Evolutionary conservation across 2,113 vertebrate species (phyloP).

Genomic region (Brachypteracias leptosomus): DNA sequence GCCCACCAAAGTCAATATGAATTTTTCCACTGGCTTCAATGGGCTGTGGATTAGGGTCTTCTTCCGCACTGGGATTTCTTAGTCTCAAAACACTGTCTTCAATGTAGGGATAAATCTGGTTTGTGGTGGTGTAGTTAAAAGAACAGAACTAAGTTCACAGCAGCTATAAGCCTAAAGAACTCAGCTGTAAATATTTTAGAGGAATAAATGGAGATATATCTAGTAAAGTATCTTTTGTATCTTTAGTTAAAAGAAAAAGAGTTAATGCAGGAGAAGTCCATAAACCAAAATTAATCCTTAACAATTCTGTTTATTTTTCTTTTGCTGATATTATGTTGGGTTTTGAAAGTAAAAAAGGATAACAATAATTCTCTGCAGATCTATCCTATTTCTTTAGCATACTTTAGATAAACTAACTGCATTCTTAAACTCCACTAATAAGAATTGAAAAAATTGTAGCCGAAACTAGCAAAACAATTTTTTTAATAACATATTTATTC

Average conservation of each 20-base stretch:
- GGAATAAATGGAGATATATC: background rate
- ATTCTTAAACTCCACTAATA: background rate
- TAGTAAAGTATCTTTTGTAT: background rate
- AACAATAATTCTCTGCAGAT: background rate
- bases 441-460: background rate
- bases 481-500: conserved; percentile 10
- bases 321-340: background rate
- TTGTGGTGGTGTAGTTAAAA: conserved; percentile 11
- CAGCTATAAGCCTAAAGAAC: background rate
- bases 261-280: background rate
- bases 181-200: conserved; percentile 17
- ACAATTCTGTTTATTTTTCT: background rate
- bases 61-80: background rate
- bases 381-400: background rate
- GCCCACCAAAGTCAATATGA: background rate
- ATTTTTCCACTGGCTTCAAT: background rate
- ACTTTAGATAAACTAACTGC: conserved; percentile 16
- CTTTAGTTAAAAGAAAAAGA: conserved; percentile 10
- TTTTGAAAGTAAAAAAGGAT: background rate
- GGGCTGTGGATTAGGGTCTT: background rate
- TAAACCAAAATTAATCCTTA: conserved; percentile 27
- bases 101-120: background rate
- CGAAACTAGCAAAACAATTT: background rate
- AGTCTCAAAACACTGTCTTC: background rate
- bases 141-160: conserved; percentile 5